Conservation (phyloP, 2,797 vertebrate species). For the Coregonus sp. region DNA sequence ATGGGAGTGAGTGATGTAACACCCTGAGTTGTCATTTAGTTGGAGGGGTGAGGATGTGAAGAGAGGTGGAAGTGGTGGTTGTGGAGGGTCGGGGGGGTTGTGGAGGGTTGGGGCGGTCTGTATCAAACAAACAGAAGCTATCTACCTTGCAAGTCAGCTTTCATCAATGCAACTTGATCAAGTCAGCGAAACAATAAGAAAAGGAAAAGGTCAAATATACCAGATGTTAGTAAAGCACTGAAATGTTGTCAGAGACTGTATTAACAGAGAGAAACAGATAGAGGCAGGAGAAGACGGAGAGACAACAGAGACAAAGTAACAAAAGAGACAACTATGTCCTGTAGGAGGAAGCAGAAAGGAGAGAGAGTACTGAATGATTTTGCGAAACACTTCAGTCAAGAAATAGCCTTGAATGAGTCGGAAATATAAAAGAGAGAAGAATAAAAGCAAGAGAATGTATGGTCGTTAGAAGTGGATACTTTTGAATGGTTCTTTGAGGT, state of each 20-base stretch:
- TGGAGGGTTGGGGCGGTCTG: slow-evolving; percentile 49
- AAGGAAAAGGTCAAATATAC: slow-evolving; percentile 94
- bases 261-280: slow-evolving; percentile 69
- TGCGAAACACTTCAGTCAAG: slow-evolving; percentile 25
- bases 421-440: background rate
- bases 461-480: slow-evolving; percentile 15
- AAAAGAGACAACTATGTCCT: too few relatives aligned
- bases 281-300: background rate
- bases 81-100: background rate
- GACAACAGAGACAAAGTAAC: slow-evolving; percentile 9
- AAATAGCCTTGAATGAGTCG: background rate
- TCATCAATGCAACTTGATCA: slow-evolving; percentile 90
- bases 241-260: slow-evolving; percentile 79
- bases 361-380: background rate
- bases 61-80: background rate
- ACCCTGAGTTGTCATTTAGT: slow-evolving; percentile 5
- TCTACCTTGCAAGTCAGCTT: slow-evolving; percentile 99
- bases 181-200: slow-evolving; percentile 85
- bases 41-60: background rate
- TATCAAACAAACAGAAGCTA: slow-evolving; percentile 85
- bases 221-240: slow-evolving; percentile 92
- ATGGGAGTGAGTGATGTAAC: slow-evolving; percentile 37
- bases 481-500: background rate
- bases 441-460: slow-evolving; percentile 26
- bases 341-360: background rate